Evolutionary conservation across 1,140 invertebrate species (phyloP).

Genomic region (Venustaconcha ellipsiformis): DNA sequence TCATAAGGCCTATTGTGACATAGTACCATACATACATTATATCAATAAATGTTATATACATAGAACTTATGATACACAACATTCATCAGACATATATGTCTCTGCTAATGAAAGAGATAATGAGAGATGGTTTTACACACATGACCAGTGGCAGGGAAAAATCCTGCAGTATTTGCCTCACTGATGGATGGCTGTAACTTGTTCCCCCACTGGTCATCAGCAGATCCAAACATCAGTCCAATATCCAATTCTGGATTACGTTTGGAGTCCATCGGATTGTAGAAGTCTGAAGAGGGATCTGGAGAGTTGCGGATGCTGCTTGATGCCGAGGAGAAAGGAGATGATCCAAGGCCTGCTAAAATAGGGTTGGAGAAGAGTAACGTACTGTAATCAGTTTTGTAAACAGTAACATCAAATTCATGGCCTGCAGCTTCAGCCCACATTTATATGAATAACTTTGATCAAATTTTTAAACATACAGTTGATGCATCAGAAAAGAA

Average conservation of each 20-base stretch:
- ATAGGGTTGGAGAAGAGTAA: not conserved
- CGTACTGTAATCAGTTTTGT: not conserved
- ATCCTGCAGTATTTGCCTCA: conserved; percentile 25
- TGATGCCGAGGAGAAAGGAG: conserved; percentile 57
- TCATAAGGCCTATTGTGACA: too few relatives aligned
- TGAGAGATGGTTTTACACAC: not conserved
- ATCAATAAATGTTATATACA: too few relatives aligned
- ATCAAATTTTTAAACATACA: too few relatives aligned
- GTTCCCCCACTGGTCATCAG: conserved; percentile 32
- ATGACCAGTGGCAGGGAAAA: conserved; percentile 33
- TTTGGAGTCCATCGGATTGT: not conserved
- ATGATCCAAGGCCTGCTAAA: conserved; percentile 51
- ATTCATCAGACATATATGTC: too few relatives aligned
- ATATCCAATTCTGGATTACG: conserved; percentile 28
- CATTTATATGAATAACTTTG: too few relatives aligned
- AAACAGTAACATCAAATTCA: not conserved
- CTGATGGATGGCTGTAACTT: conserved; percentile 15
- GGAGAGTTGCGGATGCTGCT: conserved; percentile 57
- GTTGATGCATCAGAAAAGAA: too few relatives aligned
- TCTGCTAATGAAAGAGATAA: too few relatives aligned
- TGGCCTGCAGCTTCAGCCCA: too few relatives aligned
- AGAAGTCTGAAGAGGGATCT: conserved; percentile 38
- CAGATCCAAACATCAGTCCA: conserved; percentile 38
- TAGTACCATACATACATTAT: too few relatives aligned
- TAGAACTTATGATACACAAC: too few relatives aligned